phyloP scores from a whole-genome alignment of 2,888 invertebrate genomes.

The Amblyteles armatorius region DNA sequence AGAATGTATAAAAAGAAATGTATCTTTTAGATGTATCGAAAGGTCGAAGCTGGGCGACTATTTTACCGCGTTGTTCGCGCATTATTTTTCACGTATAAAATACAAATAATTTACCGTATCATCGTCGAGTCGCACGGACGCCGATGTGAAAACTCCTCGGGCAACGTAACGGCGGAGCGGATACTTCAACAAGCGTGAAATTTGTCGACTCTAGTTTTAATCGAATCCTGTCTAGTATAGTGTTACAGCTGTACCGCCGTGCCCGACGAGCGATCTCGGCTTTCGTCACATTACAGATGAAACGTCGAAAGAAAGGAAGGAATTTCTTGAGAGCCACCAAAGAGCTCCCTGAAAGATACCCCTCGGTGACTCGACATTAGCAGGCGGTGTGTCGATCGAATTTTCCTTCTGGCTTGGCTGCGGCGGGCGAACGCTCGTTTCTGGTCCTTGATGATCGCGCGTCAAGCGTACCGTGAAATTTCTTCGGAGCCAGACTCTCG shows the following conservation, averaged over 20 bases:
- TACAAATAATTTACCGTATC: not conserved
- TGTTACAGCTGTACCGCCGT: conserved; percentile 7
- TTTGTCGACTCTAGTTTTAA: conserved; percentile 47
- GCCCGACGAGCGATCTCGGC: conserved; percentile 18
- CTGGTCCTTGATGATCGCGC: conserved; percentile 41
- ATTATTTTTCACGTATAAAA: not conserved
- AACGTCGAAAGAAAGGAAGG: conserved; percentile 39
- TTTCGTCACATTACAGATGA: conserved; percentile 19
- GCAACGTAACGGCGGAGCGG: not conserved
- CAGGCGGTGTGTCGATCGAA: conserved; percentile 53
- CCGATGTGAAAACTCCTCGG: not conserved
- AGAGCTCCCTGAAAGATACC: conserved; percentile 39
- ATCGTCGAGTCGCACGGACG: not conserved
- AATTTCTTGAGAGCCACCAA: conserved; percentile 39
- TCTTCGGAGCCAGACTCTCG: conserved; percentile 39
- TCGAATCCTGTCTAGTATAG: conserved; percentile 31
- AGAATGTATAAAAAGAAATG: no score
- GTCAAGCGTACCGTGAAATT: conserved; percentile 63
- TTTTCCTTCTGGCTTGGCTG: conserved; percentile 47
- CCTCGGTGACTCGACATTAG: conserved; percentile 60
- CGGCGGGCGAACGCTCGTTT: not conserved
- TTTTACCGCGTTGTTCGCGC: not conserved
- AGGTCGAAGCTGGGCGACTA: no score
- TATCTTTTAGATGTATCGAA: not conserved
- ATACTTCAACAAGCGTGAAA: conserved; percentile 49